A percentile compares a stretch with the other conserved stretches of the same genome.
These are phyloP conservation scores for Callocephalon fimbriatum DNA, from an alignment of 2,113 vertebrate species.

Conservation along the genomic window DNA sequence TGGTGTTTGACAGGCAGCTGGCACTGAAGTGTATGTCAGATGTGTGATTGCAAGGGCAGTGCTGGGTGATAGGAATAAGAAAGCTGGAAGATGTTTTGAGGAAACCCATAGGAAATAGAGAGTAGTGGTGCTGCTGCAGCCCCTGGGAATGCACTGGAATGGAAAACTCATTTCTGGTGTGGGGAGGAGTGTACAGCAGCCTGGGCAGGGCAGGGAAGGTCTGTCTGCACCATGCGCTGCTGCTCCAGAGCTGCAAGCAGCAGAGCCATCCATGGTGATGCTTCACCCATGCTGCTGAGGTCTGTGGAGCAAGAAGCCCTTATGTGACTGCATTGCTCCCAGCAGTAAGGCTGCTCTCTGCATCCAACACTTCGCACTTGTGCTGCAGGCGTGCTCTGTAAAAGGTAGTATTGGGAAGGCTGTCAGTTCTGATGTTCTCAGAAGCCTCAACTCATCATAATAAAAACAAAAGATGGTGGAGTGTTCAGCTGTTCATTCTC, in stretches of 20 bases:
- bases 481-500: neutral
- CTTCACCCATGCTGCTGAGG: neutral
- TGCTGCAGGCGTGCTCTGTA: neutral
- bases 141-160: neutral
- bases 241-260: neutral
- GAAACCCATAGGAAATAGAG: neutral
- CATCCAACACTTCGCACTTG: neutral
- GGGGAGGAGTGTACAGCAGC: neutral
- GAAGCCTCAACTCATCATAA: neutral
- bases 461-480: neutral
- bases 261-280: neutral
- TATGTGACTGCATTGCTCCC: fast-evolving
- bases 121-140: neutral
- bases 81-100: neutral
- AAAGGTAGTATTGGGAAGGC: neutral
- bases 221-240: neutral
- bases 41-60: fast-evolving
- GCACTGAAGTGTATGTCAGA: neutral
- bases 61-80: neutral
- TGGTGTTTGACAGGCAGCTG: neutral
- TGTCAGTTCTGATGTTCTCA: neutral
- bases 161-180: neutral
- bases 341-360: neutral
- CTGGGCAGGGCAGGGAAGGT: neutral
- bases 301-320: neutral